Evolutionary conservation across 2,888 invertebrate species (phyloP), one percentile per base, ranked within the genome.

Genomic region (Epirrita christyi): DNA sequence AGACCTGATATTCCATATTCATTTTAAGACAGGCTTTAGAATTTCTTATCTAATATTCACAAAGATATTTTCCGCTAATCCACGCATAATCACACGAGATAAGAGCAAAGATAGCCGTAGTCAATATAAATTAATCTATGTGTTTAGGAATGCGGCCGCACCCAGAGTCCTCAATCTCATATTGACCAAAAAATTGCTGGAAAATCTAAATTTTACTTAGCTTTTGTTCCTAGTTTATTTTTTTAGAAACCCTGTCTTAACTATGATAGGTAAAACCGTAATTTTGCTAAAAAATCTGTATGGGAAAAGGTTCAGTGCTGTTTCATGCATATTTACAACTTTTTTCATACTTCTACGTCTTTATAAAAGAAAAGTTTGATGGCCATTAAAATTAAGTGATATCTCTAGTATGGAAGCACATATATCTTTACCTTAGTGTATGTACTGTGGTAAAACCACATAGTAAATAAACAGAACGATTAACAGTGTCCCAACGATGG

Each of bases 401-500:
- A 13, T 40, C 8, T 8, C 14, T 8, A 27, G 6, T 28, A n/a
- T 43, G 36, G 11, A 36, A 2, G 38, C 7, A 38, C n/a, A 1
- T 44, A 34, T 14, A n/a, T 63, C 46, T 61, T 48, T 70, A 74
- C 57, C 64, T 64, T 15, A 76, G 7, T 41, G 40, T 21, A 47
- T 13, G 13, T 27, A 54, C 43, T 55, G 50, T 3, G 55, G 55
- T 21, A 59, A n/a, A 9, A 57, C 61, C 73, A 81, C 70, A 66
- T 73, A 85, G 70, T 83, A 86, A 47, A 84, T 59, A 55, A 88
- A 86, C 9, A 86, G 8, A 11, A 63, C 64, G n/a, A 86, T 46
- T 0, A 85, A 63, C 34, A 81, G 63, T 0, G 75, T 27, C 7
- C 72, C 63, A 1, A 87, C 56, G 1, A 78, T 43, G 0, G 67